A percentile compares a stretch with the other conserved stretches of the same genome.
Conservation (phyloP, 2,113 vertebrate genomes). For the Syngnathoides biaculeatus region DNA sequence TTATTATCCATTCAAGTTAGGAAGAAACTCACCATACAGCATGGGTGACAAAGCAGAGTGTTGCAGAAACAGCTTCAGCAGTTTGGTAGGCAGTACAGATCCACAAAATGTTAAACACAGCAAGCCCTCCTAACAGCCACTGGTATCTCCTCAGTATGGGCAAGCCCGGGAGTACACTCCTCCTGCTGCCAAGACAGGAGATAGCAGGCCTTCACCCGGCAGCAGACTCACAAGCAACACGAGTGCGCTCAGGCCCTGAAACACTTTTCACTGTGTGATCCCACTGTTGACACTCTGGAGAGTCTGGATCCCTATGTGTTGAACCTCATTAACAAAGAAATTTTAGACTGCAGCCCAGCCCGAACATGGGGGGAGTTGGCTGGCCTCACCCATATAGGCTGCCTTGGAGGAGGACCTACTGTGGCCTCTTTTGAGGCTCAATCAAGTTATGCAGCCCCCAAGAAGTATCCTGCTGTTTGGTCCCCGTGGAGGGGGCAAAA, state of each 20-base stretch:
- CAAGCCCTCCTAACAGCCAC: constrained; percentile 77
- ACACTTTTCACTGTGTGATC: constrained; percentile 40
- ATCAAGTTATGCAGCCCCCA: constrained; percentile 68
- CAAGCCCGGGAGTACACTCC: constrained; percentile 80
- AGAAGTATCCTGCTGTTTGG: constrained; percentile 89
- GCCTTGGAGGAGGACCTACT: constrained; percentile 90
- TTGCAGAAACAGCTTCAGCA: constrained; percentile 78
- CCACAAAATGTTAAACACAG: constrained; percentile 77
- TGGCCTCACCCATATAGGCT: constrained; percentile 82
- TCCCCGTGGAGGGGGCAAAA: constrained; percentile 85
- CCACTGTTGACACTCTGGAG: constrained; percentile 77
- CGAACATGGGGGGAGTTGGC: constrained; percentile 88
- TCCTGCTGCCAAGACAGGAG: constrained; percentile 73
- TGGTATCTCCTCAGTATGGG: constrained; percentile 79
- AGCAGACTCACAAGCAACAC: constrained; percentile 49
- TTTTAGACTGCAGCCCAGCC: constrained; percentile 83
- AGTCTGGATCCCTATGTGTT: constrained; percentile 77
- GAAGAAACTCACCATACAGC: constrained; percentile 74
- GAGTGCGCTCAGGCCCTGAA: constrained; percentile 66
- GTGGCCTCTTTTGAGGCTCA: constrained; percentile 85
- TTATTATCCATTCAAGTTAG: constrained; percentile 82
- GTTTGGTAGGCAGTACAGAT: constrained; percentile 57
- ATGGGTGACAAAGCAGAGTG: constrained; percentile 81
- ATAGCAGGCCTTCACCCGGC: constrained; percentile 69
- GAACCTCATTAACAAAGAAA: constrained; percentile 83